These are phyloP conservation scores for Eospalax fontanierii DNA, from an alignment of 2,797 vertebrate species.

Conservation along the genomic window DNA sequence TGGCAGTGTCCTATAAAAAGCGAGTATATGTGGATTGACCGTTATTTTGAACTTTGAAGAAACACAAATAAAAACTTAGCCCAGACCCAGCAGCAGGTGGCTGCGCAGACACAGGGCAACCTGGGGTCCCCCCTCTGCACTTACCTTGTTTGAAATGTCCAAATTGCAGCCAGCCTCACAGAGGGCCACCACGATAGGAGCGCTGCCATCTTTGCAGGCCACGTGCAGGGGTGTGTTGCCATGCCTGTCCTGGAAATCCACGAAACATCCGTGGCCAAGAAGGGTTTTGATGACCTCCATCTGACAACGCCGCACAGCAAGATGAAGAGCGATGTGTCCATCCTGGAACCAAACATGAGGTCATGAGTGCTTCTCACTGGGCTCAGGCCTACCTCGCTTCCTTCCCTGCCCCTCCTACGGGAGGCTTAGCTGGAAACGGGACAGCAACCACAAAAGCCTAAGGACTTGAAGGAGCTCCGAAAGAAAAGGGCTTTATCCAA, in stretches of 20 bases:
- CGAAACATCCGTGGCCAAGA: slow-evolving; percentile 91
- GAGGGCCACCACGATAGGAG: slow-evolving; percentile 93
- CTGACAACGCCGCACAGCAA: slow-evolving; percentile 97
- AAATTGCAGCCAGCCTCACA: slow-evolving; percentile 93
- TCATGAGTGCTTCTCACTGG: background rate
- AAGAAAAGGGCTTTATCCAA: background rate
- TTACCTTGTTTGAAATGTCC: slow-evolving; percentile 97
- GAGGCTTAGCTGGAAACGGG: background rate
- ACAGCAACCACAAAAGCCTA: background rate
- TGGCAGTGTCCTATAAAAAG: background rate
- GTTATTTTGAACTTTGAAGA: background rate
- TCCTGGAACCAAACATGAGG: slow-evolving; percentile 91
- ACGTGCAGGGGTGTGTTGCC: slow-evolving; percentile 97
- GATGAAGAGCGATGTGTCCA: slow-evolving; percentile 96
- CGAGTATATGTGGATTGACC: background rate
- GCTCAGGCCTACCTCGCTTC: background rate
- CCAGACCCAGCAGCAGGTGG: background rate
- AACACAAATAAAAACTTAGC: background rate
- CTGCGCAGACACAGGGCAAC: fast-evolving
- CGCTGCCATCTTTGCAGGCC: slow-evolving; percentile 97
- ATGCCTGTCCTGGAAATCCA: slow-evolving; percentile 97
- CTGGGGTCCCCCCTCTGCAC: background rate
- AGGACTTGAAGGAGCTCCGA: background rate
- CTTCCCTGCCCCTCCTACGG: fast-evolving
- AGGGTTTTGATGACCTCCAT: slow-evolving; percentile 96